Percentiles rank a stretch among this genome's conserved stretches.
Conservation (phyloP, 2,888 invertebrate genomes). For the Quadroppia sp. region DNA sequence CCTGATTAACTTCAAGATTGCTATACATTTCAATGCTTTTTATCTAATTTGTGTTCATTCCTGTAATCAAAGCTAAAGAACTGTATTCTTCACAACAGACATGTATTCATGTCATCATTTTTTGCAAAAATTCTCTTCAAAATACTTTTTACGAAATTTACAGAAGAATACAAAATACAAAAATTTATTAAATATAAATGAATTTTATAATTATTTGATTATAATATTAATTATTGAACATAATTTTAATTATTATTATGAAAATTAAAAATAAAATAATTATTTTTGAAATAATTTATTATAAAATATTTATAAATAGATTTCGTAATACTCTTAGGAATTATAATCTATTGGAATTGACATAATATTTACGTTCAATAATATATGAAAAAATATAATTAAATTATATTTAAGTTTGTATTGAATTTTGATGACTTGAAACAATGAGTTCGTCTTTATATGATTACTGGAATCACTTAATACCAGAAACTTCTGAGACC, state of each 20-base stretch:
- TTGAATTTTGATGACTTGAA: neutral
- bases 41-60: neutral
- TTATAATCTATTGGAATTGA: no score
- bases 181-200: no score
- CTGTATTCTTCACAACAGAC: neutral
- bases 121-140: neutral
- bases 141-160: no score
- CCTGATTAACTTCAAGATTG: slow-evolving; percentile 20
- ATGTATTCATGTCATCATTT: neutral
- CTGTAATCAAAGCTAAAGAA: neutral
- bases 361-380: neutral
- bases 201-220: no score
- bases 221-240: no score
- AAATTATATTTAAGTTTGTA: neutral
- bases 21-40: slow-evolving; percentile 6
- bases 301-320: no score
- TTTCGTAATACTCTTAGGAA: no score
- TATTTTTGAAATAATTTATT: no score
- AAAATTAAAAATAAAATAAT: no score
- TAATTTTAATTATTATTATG: no score
- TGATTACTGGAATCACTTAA: neutral
- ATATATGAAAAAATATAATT: neutral
- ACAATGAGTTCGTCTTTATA: neutral
- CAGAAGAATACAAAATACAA: no score
- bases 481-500: no score